These are phyloP conservation scores for Mayetiola destructor DNA, from an alignment of 2,888 invertebrate species.

Conservation along the genomic window DNA sequence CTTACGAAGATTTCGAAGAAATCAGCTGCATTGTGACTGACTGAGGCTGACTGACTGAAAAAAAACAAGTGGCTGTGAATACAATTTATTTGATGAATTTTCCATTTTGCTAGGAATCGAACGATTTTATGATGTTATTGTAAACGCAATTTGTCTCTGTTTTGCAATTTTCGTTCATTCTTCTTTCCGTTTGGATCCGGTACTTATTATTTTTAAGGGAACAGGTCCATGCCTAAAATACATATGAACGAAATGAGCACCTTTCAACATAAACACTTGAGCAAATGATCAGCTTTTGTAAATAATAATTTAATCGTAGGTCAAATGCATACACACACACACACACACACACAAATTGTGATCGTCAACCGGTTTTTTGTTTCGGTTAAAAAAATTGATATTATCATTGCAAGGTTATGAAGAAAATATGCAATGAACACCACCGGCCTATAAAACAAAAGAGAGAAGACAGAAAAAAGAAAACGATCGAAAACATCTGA, in stretches of 20 bases:
- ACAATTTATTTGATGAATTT: conserved; percentile 11
- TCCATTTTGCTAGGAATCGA: too few relatives aligned
- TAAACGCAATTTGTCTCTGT: not conserved
- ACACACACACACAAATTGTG: too few relatives aligned
- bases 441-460: not conserved
- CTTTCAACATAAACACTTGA: not conserved
- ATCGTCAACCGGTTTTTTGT: not conserved
- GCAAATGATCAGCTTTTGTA: not conserved
- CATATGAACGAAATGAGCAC: too few relatives aligned
- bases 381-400: not conserved
- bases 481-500: not conserved
- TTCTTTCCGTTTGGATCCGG: not conserved
- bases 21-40: conserved; percentile 4
- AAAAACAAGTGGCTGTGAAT: conserved; percentile 5
- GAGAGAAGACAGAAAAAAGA: not conserved
- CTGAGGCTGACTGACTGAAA: too few relatives aligned
- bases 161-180: not conserved
- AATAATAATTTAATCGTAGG: conserved; percentile 7
- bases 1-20: not conserved
- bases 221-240: conserved; percentile 1
- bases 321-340: too few relatives aligned
- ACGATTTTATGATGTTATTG: not conserved
- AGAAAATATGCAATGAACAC: not conserved
- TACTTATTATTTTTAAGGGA: not conserved
- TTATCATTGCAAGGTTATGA: conserved; percentile 6